Base-by-base conservation (phyloP, 2,888 invertebrate genomes). In the Drosophila mimetica region DNA sequence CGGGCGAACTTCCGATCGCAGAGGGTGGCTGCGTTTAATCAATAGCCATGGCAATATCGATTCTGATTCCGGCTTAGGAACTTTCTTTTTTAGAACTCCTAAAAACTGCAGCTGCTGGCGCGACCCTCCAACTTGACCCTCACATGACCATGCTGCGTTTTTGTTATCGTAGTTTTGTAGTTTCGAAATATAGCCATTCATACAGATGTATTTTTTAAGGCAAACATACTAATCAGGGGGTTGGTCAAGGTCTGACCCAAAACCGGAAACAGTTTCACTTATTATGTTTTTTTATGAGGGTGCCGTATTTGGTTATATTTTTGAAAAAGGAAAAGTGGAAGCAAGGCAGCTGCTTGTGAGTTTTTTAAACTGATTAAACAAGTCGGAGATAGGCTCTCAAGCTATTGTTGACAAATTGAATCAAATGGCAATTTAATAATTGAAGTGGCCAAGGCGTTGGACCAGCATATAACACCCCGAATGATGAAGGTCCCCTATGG, bases 191-290 rank as follows among this genome's bases (percentile, higher is more conserved):
- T 16, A 41, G 41, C 20, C 41, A 32, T 41, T 18, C 41, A 54
- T 30, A 34, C 20, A 54, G 37, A 58, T 74, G 55, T 46, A 41
- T 51, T 63, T 74, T 86, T 77, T 86, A 71, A 88, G 67, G 81
- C 84, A 80, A 88, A 88, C 75, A 84, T 66, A 58, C 81, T 86
- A 76, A 88, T 85, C 88, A 84, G 80, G 66, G 71, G 84, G 85
- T 36, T 64, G 63, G 63, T 64, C 63, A 64, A 41, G 47, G 32
- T 14, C 64, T 46, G 39, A 65, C 65, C 63, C 65, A 65, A 36
- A 74, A 71, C 79, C 79, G 79, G 79, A 79, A 82, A 51, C 50
- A 57, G 57, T 73, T 59, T 54, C 42, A 20, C 63, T 42, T 42
- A 57, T 57, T 57, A 51, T 57, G 57, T 57, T 34, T 41, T 80